A percentile compares a stretch with the other conserved stretches of the same genome.
These are phyloP conservation scores for Temnothorax unifasciatus DNA, from an alignment of 2,888 invertebrate species.

Conservation along the genomic window DNA sequence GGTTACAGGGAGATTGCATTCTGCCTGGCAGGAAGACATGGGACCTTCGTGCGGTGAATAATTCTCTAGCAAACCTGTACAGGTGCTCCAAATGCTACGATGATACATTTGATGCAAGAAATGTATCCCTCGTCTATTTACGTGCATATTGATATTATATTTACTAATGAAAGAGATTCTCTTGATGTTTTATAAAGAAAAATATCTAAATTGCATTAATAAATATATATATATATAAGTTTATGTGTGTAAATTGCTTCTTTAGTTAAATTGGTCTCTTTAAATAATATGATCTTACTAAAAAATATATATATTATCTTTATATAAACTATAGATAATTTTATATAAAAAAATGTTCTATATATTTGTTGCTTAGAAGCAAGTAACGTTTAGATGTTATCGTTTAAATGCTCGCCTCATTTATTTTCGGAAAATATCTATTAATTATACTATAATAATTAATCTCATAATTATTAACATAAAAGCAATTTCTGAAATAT, in stretches of 20 bases:
- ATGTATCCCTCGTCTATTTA: neutral
- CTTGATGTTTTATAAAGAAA: neutral
- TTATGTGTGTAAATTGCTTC: neutral
- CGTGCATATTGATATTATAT: neutral
- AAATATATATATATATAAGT: neutral
- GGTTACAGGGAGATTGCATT: conserved; percentile 66
- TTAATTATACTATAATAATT: neutral
- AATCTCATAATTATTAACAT: neutral
- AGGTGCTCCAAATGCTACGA: conserved; percentile 17
- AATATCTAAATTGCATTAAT: neutral
- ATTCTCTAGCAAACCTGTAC: conserved; percentile 40
- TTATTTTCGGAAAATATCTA: neutral
- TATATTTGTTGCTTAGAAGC: neutral
- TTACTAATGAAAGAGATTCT: neutral
- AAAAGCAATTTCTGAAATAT: neutral
- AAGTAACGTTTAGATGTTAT: neutral
- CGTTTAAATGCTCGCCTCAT: neutral
- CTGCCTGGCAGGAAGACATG: conserved; percentile 46
- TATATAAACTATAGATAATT: neutral
- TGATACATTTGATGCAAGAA: conserved; percentile 29
- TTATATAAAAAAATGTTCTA: neutral
- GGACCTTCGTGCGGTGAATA: neutral
- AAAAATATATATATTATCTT: neutral
- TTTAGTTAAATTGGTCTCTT: neutral
- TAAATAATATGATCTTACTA: neutral